phyloP scores from a whole-genome alignment of 2,888 invertebrate species.

The Nymphalis c-album region DNA sequence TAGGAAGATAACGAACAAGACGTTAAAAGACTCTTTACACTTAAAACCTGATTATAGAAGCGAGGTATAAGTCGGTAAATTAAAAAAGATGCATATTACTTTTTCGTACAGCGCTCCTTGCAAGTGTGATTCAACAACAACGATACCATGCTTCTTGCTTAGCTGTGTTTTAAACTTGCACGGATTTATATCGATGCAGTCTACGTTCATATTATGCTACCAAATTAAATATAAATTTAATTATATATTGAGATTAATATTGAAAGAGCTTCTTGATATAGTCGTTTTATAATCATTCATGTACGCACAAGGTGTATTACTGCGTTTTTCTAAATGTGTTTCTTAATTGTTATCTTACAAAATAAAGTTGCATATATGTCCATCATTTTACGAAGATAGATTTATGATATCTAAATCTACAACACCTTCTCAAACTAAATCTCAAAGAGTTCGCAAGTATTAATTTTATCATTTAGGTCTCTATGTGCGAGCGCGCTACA shows the following conservation, averaged over 20 bases:
- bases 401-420: too few relatives aligned
- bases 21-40: background rate
- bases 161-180: slow-evolving; percentile 52
- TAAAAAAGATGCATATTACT: slow-evolving; percentile 8
- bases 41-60: too few relatives aligned
- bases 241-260: background rate
- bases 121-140: slow-evolving; percentile 19
- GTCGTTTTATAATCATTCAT: too few relatives aligned
- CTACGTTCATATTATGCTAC: slow-evolving; percentile 40
- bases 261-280: background rate
- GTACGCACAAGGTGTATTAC: too few relatives aligned
- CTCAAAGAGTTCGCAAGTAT: background rate
- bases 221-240: background rate
- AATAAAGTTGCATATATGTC: too few relatives aligned
- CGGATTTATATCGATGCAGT: slow-evolving; percentile 59
- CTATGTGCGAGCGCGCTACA: slow-evolving; percentile 50
- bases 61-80: slow-evolving; percentile 1
- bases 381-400: too few relatives aligned
- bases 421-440: too few relatives aligned
- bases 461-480: slow-evolving; percentile 4
- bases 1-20: too few relatives aligned
- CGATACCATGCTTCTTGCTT: slow-evolving; percentile 64
- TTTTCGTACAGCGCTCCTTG: slow-evolving; percentile 10
- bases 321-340: too few relatives aligned
- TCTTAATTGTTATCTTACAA: too few relatives aligned